Base-by-base conservation (phyloP, 1,140 invertebrate species). In the Habropoda laboriosa region DNA sequence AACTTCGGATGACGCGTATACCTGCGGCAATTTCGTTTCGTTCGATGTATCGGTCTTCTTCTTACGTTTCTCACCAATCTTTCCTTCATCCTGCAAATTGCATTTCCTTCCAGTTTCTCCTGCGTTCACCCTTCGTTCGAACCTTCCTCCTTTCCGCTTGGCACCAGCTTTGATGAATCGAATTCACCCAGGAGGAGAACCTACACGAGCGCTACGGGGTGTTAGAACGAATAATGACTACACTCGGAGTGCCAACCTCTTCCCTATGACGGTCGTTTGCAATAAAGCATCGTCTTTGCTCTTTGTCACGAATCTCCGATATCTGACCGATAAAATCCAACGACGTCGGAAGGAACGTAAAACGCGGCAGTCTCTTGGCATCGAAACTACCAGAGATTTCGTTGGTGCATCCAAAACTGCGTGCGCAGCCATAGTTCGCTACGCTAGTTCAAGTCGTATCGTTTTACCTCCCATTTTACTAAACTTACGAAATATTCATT, bases 101-200 rank as follows among this genome's bases (percentile, higher is more conserved):
- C 40, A 47, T 63, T 13, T 38, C 51, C 13, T 49, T 18, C 35
- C 12, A 51, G 38, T 70, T 64, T 72, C 47, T 60, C 27, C 67
- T 21, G n/a, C 35, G 42, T 35, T 24, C 5, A 21, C 32, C 63
- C 42, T 73, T 77, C 71, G 45, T 77, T 60, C 53, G 51, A 64
- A 85, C 6, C 53, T 67, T 84, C 55, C 78, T 45, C 24, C 6
- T 49, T 67, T 84, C 55, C 78, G 51, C 24, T 79, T 83, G 75
- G 68, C 81, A 83, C 51, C 47, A 61, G 63, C 74, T 86, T 86
- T 80, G 85, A 86, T 77, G 86, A 86, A 85, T 87, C 60, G 82
- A 80, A 86, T 80, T 77, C 75, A 27, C 53, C 51, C 47, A 24
- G 63, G 32, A 18, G 53, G 35, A n/a, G n/a, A 24, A 57, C 32